These are phyloP conservation scores for Samia ricini DNA, from an alignment of 1,140 invertebrate genomes.

Conservation along the genomic window DNA sequence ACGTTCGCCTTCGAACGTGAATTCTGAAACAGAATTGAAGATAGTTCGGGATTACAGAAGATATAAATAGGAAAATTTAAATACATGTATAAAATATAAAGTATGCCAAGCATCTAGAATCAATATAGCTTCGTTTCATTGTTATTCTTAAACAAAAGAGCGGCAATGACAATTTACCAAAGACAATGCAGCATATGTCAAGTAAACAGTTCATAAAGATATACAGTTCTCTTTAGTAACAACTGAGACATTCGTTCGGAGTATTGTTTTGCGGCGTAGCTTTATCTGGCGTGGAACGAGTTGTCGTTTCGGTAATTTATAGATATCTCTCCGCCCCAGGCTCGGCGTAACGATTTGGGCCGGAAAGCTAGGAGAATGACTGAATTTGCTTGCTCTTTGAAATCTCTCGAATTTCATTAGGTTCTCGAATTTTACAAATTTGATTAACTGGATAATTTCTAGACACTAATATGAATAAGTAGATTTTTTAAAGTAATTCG, in stretches of 20 bases:
- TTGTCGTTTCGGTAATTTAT: constrained; percentile 74
- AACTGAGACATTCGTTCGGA: constrained; percentile 60
- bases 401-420: background rate
- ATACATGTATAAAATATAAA: background rate
- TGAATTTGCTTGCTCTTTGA: constrained; percentile 23
- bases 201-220: constrained; percentile 66
- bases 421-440: no score
- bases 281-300: constrained; percentile 72
- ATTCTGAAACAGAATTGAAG: constrained; percentile 58
- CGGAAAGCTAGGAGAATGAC: constrained; percentile 42
- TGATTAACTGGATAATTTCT: no score
- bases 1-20: constrained; percentile 68
- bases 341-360: constrained; percentile 53
- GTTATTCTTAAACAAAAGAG: constrained; percentile 23
- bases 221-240: constrained; percentile 54
- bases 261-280: constrained; percentile 71
- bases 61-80: background rate
- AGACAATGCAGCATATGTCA: constrained; percentile 34
- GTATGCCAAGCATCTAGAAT: background rate
- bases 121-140: background rate
- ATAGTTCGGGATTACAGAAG: constrained; percentile 54
- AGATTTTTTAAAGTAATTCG: no score
- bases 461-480: no score
- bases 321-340: constrained; percentile 67
- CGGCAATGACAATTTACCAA: constrained; percentile 23